Conservation (phyloP, 2,113 vertebrate species). For the rat (Rattus norvegicus) region DNA sequence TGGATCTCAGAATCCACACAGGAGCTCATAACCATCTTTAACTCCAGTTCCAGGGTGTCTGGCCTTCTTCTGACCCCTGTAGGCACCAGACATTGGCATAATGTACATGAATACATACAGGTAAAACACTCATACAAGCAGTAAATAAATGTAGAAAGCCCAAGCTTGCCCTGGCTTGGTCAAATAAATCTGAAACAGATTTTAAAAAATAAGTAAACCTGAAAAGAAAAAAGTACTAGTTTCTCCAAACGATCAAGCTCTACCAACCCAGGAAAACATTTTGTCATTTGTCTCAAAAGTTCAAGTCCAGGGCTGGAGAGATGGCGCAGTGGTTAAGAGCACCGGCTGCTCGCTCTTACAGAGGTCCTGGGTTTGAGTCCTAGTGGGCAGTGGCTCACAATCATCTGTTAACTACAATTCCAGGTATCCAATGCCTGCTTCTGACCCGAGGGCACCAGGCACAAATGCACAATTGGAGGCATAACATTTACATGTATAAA, state of each 20-base stretch:
- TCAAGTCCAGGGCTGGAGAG: background rate
- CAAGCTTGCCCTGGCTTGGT: too few relatives aligned
- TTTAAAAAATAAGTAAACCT: conserved; percentile 15
- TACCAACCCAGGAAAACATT: background rate
- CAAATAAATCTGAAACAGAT: background rate
- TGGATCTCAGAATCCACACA: background rate
- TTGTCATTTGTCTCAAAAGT: background rate
- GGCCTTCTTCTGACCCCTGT: background rate
- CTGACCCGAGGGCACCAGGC: background rate
- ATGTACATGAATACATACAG: background rate
- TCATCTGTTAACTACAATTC: background rate
- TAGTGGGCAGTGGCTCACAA: background rate
- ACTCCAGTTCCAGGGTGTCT: background rate
- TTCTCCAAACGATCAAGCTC: conserved; percentile 20
- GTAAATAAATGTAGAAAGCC: background rate
- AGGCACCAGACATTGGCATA: background rate
- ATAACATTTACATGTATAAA: background rate
- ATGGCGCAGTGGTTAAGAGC: background rate
- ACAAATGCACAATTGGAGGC: background rate
- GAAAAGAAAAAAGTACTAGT: background rate
- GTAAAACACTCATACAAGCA: background rate
- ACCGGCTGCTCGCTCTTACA: background rate
- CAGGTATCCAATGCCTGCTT: background rate
- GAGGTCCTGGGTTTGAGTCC: background rate
- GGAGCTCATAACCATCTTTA: background rate